Conservation (phyloP, 2,113 vertebrate species). For the Diphyllodes magnificus region DNA sequence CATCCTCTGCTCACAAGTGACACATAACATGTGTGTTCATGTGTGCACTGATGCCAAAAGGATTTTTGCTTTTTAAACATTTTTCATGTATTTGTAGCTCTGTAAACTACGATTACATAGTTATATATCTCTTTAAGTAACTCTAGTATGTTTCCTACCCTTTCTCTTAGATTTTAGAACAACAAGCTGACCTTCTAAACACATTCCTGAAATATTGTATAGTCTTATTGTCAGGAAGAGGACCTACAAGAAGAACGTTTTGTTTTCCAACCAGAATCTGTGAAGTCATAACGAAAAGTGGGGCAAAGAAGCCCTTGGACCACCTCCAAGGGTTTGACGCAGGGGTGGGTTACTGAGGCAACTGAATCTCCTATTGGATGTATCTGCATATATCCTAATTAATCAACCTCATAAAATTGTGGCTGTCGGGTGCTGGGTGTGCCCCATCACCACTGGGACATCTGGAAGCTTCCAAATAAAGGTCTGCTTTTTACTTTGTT, state of each 20-base stretch:
- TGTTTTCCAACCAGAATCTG: not conserved
- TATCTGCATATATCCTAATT: not conserved
- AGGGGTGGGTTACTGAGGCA: not conserved
- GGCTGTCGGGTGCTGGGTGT: not conserved
- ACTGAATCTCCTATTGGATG: not conserved
- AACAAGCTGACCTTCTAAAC: not conserved
- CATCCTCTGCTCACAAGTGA: no score
- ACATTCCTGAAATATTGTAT: not conserved
- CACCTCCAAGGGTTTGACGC: not conserved
- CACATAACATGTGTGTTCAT: rapidly evolving
- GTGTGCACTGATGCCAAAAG: not conserved
- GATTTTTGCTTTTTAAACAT: not conserved
- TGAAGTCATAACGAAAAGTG: not conserved
- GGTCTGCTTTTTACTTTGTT: not conserved
- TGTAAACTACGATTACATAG: not conserved
- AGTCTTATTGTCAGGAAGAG: not conserved
- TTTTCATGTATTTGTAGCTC: not conserved
- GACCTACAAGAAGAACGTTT: not conserved
- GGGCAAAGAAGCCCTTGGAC: not conserved
- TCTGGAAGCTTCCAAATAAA: not conserved
- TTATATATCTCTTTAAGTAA: not conserved
- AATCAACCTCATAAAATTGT: not conserved
- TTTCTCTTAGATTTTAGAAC: not conserved
- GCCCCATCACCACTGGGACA: not conserved
- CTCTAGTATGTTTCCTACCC: not conserved